These are phyloP conservation scores for Periophthalmus modestus DNA, from an alignment of 2,113 vertebrate genomes.

Conservation along the genomic window DNA sequence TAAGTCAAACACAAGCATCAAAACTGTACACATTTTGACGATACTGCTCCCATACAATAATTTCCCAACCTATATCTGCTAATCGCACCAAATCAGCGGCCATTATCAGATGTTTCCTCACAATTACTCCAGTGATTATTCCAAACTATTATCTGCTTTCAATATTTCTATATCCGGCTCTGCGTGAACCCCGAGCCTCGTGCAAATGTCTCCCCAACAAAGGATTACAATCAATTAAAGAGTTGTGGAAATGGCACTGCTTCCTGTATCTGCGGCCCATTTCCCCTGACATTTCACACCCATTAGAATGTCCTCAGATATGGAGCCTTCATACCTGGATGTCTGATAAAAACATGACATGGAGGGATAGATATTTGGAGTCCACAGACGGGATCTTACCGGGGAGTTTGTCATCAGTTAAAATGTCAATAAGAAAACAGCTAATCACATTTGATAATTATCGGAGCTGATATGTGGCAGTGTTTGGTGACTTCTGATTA, in stretches of 20 bases:
- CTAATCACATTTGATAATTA: conserved; percentile 25
- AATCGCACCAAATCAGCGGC: conserved; percentile 51
- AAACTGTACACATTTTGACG: neutral
- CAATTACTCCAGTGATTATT: conserved; percentile 60
- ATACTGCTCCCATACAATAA: neutral
- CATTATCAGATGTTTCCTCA: conserved; percentile 58
- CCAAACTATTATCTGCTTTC: conserved; percentile 62
- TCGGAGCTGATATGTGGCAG: conserved; percentile 68
- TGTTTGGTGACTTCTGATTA: conserved; percentile 58
- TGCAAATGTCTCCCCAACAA: conserved; percentile 73
- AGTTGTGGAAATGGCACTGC: conserved; percentile 94
- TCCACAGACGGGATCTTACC: conserved; percentile 44
- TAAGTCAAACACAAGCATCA: neutral
- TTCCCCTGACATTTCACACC: conserved; percentile 97
- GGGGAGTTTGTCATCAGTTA: conserved; percentile 19
- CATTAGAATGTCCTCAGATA: conserved; percentile 88
- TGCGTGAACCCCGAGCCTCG: conserved; percentile 62
- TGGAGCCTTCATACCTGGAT: conserved; percentile 78
- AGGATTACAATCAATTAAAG: conserved; percentile 96
- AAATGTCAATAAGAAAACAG: conserved; percentile 66
- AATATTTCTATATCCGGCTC: conserved; percentile 65
- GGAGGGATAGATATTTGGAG: conserved; percentile 83
- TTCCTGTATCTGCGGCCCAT: conserved; percentile 87
- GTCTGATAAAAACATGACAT: conserved; percentile 81
- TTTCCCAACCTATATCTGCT: conserved; percentile 25